Conservation (phyloP, 2,797 vertebrate genomes). For the Spondyliosoma cantharus region DNA sequence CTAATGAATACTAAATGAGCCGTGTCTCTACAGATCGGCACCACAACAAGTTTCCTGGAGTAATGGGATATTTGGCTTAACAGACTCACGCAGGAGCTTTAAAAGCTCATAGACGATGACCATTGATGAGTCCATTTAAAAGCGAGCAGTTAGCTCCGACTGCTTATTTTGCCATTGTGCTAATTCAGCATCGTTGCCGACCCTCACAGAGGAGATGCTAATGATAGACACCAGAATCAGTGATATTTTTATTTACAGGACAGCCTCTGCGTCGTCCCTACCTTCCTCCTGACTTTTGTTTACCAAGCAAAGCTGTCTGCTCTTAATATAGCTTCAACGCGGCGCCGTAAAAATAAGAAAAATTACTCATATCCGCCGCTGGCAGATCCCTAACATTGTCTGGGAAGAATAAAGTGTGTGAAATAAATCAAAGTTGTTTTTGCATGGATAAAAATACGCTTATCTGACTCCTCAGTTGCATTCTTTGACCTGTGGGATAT, state of each 20-base stretch:
- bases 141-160: neutral
- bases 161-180: neutral
- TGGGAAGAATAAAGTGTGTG: conserved; percentile 58
- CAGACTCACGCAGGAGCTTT: conserved; percentile 7
- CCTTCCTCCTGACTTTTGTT: conserved; percentile 32
- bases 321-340: conserved; percentile 59
- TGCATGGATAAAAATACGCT: conserved; percentile 63
- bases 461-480: conserved; percentile 58
- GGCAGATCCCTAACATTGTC: conserved; percentile 52
- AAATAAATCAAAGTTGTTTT: conserved; percentile 62
- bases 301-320: conserved; percentile 24
- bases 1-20: conserved; percentile 63
- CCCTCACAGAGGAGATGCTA: neutral
- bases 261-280: conserved; percentile 15
- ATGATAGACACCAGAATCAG: conserved; percentile 12
- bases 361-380: conserved; percentile 47
- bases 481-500: conserved; percentile 73
- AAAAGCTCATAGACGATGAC: conserved; percentile 29
- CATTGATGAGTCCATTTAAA: neutral
- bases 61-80: conserved; percentile 29
- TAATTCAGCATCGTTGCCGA: conserved; percentile 6
- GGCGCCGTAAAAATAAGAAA: conserved; percentile 29
- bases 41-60: conserved; percentile 30
- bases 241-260: conserved; percentile 29
- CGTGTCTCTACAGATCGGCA: conserved; percentile 19